These are phyloP conservation scores for Monochamus alternatus DNA, from an alignment of 2,888 invertebrate genomes.

Conservation along the genomic window DNA sequence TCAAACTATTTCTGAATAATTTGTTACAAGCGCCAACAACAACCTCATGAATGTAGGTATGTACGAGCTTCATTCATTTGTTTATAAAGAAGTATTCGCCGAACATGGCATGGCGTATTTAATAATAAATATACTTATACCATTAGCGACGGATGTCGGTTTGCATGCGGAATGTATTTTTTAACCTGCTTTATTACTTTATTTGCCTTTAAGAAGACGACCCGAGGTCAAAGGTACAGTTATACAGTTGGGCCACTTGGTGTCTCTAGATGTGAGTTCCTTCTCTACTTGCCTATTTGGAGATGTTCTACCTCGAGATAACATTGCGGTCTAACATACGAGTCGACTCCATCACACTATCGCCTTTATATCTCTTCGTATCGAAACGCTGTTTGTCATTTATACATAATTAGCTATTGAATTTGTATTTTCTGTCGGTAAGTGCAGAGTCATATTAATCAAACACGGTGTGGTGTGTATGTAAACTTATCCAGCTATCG, in stretches of 20 bases:
- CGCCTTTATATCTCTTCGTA: constrained; percentile 37
- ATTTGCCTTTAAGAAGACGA: constrained; percentile 53
- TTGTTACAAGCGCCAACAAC: neutral
- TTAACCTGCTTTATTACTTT: constrained; percentile 56
- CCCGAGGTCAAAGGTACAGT: constrained; percentile 59
- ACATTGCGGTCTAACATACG: constrained; percentile 38
- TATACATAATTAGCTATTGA: constrained; percentile 52
- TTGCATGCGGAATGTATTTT: constrained; percentile 49
- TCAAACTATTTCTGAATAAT: too few relatives aligned
- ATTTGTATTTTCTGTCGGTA: constrained; percentile 47
- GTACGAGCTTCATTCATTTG: neutral
- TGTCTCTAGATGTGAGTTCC: constrained; percentile 34
- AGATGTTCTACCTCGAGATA: constrained; percentile 40
- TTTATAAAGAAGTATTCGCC: neutral
- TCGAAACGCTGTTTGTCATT: constrained; percentile 54
- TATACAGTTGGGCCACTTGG: constrained; percentile 52
- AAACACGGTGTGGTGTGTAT: constrained; percentile 11
- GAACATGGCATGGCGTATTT: neutral
- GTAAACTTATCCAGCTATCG: neutral
- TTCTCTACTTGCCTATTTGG: constrained; percentile 26
- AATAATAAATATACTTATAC: constrained; percentile 17
- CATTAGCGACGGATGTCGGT: constrained; percentile 38
- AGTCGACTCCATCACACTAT: constrained; percentile 45
- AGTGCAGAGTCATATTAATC: constrained; percentile 45
- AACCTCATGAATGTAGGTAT: neutral